A percentile compares a stretch with the other conserved stretches of the same genome.
Conservation (phyloP, 1,140 invertebrate genomes). For the Hycleus cichorii region DNA sequence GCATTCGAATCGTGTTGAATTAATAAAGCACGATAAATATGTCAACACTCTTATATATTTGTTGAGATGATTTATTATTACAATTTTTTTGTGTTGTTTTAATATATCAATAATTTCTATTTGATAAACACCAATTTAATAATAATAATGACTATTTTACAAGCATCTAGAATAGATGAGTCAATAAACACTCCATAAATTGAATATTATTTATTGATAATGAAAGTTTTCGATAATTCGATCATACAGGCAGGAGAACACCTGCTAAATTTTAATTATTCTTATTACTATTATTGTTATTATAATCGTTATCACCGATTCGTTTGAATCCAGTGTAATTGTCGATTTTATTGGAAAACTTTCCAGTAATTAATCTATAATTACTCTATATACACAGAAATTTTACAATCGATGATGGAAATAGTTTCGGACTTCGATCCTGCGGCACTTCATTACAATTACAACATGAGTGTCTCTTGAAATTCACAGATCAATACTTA, state of each 20-base stretch:
- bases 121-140: constrained; percentile 6
- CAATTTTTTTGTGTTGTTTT: neutral
- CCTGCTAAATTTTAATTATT: constrained; percentile 12
- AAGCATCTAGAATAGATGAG: constrained; percentile 8
- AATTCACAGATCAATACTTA: too few species aligned
- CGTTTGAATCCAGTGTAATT: too few species aligned
- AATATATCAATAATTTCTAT: constrained; percentile 11
- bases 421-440: too few species aligned
- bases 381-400: too few species aligned
- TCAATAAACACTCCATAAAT: constrained; percentile 8
- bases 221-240: constrained; percentile 7
- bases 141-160: constrained; percentile 10
- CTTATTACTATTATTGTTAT: constrained; percentile 1
- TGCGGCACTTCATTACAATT: too few species aligned
- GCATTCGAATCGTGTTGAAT: neutral
- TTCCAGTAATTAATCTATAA: too few species aligned
- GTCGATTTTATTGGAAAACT: too few species aligned
- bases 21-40: constrained; percentile 2
- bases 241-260: constrained; percentile 1
- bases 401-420: too few species aligned
- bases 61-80: constrained; percentile 9
- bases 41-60: constrained; percentile 12
- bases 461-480: too few species aligned
- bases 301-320: too few species aligned
- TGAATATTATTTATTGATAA: constrained; percentile 13